Evolutionary conservation across 1,140 invertebrate genomes (phyloP).

Genomic region (Helicoverpa zea): DNA sequence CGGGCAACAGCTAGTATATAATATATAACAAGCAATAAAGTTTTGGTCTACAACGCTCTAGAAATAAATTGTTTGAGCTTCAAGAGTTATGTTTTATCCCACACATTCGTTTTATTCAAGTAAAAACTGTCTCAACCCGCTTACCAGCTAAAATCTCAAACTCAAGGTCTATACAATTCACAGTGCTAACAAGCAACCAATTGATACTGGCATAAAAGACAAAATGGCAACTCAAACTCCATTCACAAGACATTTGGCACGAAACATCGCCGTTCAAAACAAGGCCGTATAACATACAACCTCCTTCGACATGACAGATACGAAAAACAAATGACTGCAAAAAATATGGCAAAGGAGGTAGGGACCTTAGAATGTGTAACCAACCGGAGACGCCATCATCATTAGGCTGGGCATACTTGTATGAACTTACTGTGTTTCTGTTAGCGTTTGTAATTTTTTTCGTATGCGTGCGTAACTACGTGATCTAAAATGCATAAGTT

Average conservation of each 20-base stretch:
- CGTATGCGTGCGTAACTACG: too few relatives aligned
- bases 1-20: too few relatives aligned
- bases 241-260: conserved; percentile 36
- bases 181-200: conserved; percentile 24
- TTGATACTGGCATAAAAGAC: conserved; percentile 15
- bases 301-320: conserved; percentile 8
- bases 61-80: too few relatives aligned
- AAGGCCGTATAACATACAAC: conserved; percentile 19
- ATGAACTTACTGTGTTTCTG: too few relatives aligned
- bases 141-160: not conserved
- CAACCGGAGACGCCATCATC: too few relatives aligned
- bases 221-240: not conserved
- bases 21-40: too few relatives aligned
- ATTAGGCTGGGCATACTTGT: too few relatives aligned
- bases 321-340: conserved; percentile 35
- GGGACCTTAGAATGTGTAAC: not conserved
- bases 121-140: too few relatives aligned
- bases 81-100: not conserved
- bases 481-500: too few relatives aligned
- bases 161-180: not conserved
- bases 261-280: conserved; percentile 5
- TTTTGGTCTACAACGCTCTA: too few relatives aligned
- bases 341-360: conserved; percentile 4
- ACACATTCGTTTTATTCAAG: too few relatives aligned
- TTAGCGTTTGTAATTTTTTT: too few relatives aligned